phyloP scores from a whole-genome alignment of 2,797 vertebrate genomes.

The Borostomias antarcticus region DNA sequence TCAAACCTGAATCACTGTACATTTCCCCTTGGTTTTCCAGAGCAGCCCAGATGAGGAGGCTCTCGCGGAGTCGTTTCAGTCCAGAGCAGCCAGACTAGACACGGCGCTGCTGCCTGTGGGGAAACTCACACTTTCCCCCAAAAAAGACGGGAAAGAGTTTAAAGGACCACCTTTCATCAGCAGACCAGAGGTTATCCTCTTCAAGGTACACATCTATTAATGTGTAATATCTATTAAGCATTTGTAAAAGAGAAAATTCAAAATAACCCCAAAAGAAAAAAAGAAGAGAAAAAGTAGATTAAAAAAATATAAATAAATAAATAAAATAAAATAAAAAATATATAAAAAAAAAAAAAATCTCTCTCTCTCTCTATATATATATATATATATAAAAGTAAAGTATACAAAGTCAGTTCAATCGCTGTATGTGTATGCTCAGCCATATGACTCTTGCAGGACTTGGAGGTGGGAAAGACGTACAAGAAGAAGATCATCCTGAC shows the following conservation, averaged over 20 bases:
- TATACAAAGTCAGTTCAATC: background rate
- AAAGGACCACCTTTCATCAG: constrained; percentile 83
- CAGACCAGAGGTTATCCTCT: constrained; percentile 85
- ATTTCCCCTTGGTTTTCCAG: constrained; percentile 46
- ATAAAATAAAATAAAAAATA: too few relatives aligned
- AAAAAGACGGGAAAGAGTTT: constrained; percentile 66
- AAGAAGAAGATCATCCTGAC: constrained; percentile 85
- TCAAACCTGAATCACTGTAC: constrained; percentile 2
- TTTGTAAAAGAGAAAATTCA: too few relatives aligned
- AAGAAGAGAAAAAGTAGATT: too few relatives aligned
- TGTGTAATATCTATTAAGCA: too few relatives aligned
- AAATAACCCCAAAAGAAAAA: too few relatives aligned
- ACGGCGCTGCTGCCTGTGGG: background rate
- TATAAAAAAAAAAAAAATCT: too few relatives aligned
- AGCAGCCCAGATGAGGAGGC: constrained; percentile 33
- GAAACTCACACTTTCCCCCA: constrained; percentile 47
- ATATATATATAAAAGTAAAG: background rate
- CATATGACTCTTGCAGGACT: constrained; percentile 78
- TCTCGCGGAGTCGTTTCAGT: constrained; percentile 2
- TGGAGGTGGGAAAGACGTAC: constrained; percentile 87
- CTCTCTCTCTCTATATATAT: background rate
- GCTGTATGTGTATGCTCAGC: background rate
- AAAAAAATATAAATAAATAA: too few relatives aligned
- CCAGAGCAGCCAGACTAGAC: constrained; percentile 29
- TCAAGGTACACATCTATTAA: constrained; percentile 82